Evolutionary conservation across 2,797 vertebrate species (phyloP).

Genomic region (Lacerta agilis): DNA sequence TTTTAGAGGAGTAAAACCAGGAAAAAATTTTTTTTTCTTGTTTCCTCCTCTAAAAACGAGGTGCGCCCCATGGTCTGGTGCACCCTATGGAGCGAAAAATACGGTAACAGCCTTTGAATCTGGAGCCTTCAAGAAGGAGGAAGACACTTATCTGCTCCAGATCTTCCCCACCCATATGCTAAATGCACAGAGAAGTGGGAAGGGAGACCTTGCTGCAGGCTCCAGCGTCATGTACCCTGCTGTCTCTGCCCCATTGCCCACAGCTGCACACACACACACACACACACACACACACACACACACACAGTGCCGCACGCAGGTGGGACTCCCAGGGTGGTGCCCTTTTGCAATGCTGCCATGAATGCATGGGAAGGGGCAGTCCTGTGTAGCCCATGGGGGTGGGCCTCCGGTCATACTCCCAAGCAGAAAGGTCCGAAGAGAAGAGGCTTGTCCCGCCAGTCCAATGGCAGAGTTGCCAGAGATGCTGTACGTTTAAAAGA

Average conservation of each 20-base stretch:
- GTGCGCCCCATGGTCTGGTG: no score
- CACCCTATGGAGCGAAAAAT: no score
- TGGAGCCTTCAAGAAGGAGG: not conserved
- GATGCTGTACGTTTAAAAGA: not conserved
- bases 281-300: no score
- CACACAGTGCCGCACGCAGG: not conserved
- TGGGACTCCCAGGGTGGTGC: not conserved
- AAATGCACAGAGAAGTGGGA: not conserved
- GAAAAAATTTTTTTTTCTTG: no score
- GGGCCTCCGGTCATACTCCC: not conserved
- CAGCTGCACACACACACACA: not conserved
- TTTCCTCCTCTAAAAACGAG: no score
- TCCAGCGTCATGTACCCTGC: not conserved
- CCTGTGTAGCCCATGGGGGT: not conserved
- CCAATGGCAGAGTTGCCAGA: not conserved
- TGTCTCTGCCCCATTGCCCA: not conserved
- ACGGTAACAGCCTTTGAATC: not conserved
- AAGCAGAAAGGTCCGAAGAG: not conserved
- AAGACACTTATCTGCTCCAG: not conserved
- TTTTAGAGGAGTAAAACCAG: no score
- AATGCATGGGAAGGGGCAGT: not conserved
- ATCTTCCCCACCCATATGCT: not conserved
- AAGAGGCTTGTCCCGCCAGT: not conserved
- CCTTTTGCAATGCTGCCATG: not conserved
- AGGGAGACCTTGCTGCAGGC: no score